Base-by-base conservation (phyloP, 2,797 vertebrate genomes). In the Crossoptilon crossoptilon region DNA sequence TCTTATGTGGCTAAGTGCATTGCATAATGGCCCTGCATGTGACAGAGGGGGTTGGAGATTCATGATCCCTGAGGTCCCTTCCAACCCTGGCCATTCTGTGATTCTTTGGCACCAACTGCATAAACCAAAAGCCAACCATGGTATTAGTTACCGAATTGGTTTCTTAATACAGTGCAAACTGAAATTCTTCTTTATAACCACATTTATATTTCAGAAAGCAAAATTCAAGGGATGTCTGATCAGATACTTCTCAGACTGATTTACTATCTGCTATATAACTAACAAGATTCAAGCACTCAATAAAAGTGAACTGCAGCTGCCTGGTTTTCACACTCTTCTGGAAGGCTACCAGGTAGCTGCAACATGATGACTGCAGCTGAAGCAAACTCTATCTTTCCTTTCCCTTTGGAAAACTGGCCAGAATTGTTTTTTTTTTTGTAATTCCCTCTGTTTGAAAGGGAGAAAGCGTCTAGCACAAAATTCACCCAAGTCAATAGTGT, bases 321-420 rank as follows among this genome's bases (percentile, higher is more conserved):
- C 15, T 62, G 15, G 9, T 70, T 41, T 27, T 75, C 35, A 7
- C 31, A 78, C 16, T 71, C 31, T 90, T 82, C 78, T 84, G 72
- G 21, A 53, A 4, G 21, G 43, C 0, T 41, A 13, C 18, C 8
- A 0, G 0, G 46, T 35, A 43, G 24, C 58, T 63, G 35, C 35
- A 31, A 9, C 4, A 14, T 29, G 33, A n/a, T 5, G 24, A 44
- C 29, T 66, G 41, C 41, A 67, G n/a, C 46, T 51, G 41, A 19
- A 78, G 24, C 22, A 12, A 18, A 55, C 10, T 14, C 13, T 22
- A 10, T 13, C 4, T 11, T 27, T 46, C 8, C 3, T 11, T 27
- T 46, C 46, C 31, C 14, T 85, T 87, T 76, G 23, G 39, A 72
- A 95, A 74, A 55, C 6, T 6, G 3, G 3, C 23, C 27, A 69